Evolutionary conservation across 2,888 invertebrate genomes (phyloP).

Genomic region (Emmelina monodactyla): DNA sequence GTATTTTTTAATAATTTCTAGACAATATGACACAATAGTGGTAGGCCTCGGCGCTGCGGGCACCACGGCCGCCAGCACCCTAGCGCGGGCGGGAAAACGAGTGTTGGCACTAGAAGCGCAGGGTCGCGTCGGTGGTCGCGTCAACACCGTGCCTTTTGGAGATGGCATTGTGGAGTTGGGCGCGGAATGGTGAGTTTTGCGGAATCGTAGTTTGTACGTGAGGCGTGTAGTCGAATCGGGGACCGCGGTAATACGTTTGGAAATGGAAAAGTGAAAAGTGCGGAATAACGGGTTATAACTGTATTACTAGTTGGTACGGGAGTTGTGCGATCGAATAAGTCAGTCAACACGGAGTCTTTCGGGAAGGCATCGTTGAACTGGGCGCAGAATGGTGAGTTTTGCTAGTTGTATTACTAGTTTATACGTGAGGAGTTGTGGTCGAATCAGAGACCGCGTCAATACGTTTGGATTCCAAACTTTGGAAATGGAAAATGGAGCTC

Average conservation of each 20-base stretch:
- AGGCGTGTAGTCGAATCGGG: constrained; percentile 36
- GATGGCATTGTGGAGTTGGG: constrained; percentile 44
- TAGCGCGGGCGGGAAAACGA: constrained; percentile 29
- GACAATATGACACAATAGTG: constrained; percentile 44
- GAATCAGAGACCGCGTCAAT: constrained; percentile 45
- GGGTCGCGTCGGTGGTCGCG: constrained; percentile 38
- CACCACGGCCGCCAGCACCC: constrained; percentile 28
- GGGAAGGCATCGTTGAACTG: constrained; percentile 42
- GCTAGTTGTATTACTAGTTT: too few relatives aligned
- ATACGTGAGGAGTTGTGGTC: constrained; percentile 36
- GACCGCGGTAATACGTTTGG: too few relatives aligned
- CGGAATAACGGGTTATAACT: too few relatives aligned
- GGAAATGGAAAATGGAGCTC: too few relatives aligned
- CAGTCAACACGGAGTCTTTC: constrained; percentile 34
- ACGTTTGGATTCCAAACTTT: too few relatives aligned
- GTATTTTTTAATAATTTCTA: too few relatives aligned
- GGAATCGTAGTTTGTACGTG: constrained; percentile 36
- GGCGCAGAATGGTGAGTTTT: constrained; percentile 47
- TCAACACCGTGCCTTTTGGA: constrained; percentile 35
- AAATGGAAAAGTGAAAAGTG: too few relatives aligned
- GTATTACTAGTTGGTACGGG: too few relatives aligned
- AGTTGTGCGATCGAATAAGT: too few relatives aligned
- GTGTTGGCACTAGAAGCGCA: constrained; percentile 43
- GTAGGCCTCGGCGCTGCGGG: constrained; percentile 42
- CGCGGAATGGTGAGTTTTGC: constrained; percentile 43